Base-by-base conservation (phyloP, 2,888 invertebrate species). In the Caenorhabditis auriculariae region DNA sequence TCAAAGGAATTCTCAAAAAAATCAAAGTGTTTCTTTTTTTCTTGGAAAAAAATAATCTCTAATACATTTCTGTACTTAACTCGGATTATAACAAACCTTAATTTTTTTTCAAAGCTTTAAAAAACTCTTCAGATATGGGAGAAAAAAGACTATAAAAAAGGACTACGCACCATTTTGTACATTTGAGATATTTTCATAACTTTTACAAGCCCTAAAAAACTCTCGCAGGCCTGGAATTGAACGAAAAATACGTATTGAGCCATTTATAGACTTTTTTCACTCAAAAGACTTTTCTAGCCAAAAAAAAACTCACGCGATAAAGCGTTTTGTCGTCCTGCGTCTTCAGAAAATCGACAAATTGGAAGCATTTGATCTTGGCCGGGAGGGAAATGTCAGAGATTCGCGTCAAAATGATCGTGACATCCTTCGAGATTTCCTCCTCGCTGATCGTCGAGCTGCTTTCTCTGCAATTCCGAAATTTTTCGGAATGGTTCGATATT, bases 361-460 rank as follows among this genome's bases (percentile, higher is more conserved):
- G 77, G 28, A 77, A 60, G 77, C 79, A 80, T 47, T 80, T 79
- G 47, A 77, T 58, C 49, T 75, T 76, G 29, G 64, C 64, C 1
- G 57, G 50, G 5, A 64, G 55, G 4, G 62, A 51, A 48, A 65
- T 70, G 56, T 87, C 88, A 51, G 87, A 87, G 2, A 91, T 90
- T 28, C 80, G 54, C 3, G 75, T 60, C 12, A 81, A 59, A n/a
- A 73, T 48, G 37, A 76, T 60, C 0, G 80, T 74, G 9, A 80
- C 75, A 52, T 80, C 80, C 43, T 70, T 69, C 9, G 66, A 47
- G 6, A 79, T 65, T 17, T 72, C 66, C 3, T 59, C 53, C 46
- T 63, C 63, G 19, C 28, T 56, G 4, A 63, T 43, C 6, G 44
- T 19, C 4, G 39, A 39, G 42, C 45, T 53, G 26, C 53, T 59